These are phyloP conservation scores for Adoxophyes honmai DNA, from an alignment of 1,140 invertebrate species.

Conservation along the genomic window DNA sequence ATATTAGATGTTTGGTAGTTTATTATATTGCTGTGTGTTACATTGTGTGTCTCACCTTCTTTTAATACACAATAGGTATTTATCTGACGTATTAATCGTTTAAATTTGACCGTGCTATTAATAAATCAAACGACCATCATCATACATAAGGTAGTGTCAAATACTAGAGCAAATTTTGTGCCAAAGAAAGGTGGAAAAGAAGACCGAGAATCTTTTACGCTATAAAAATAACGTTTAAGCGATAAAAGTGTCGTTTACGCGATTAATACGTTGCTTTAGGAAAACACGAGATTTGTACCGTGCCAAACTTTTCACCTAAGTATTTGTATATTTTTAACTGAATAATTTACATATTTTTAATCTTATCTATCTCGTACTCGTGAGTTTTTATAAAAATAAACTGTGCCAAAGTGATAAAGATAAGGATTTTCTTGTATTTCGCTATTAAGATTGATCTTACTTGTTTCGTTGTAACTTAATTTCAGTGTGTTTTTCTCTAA, in stretches of 20 bases:
- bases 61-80: neutral
- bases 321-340: neutral
- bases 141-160: too few species aligned
- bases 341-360: slow-evolving; percentile 12
- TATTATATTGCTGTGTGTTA: slow-evolving; percentile 1
- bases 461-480: too few species aligned
- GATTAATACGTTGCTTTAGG: slow-evolving; percentile 1
- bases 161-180: too few species aligned
- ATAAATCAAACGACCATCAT: too few species aligned
- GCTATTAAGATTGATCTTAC: too few species aligned
- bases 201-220: too few species aligned
- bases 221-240: neutral
- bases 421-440: too few species aligned
- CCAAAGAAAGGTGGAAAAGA: too few species aligned
- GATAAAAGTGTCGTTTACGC: neutral
- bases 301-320: neutral
- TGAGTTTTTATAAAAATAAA: neutral
- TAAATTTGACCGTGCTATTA: neutral
- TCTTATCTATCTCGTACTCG: slow-evolving; percentile 13
- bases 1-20: neutral
- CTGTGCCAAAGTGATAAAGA: neutral
- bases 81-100: neutral
- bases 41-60: neutral
- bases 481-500: too few species aligned
- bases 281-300: neutral